phyloP scores from a whole-genome alignment of 2,113 vertebrate genomes.

The Oceanodroma tethys region DNA sequence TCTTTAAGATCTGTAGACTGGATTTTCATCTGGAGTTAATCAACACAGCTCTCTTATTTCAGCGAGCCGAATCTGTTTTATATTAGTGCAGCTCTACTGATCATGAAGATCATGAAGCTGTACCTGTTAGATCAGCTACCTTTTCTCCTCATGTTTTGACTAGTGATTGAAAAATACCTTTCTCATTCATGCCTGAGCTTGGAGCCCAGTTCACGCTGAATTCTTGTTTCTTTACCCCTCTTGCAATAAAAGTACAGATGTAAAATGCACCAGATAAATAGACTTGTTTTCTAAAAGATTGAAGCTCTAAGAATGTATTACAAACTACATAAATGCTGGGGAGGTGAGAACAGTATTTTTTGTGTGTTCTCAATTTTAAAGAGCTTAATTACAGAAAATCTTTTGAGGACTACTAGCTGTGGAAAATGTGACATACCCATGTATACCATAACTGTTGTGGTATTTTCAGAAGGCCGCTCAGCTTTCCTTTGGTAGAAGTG shows the following conservation, averaged over 20 bases:
- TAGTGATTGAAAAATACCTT: neutral
- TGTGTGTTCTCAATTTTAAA: neutral
- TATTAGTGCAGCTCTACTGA: neutral
- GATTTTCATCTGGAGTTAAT: slow-evolving; percentile 1
- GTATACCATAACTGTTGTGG: neutral
- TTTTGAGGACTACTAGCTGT: neutral
- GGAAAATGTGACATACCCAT: neutral
- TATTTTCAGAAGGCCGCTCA: neutral
- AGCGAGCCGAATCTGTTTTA: neutral
- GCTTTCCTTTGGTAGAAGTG: neutral
- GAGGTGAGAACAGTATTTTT: neutral
- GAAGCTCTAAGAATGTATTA: neutral
- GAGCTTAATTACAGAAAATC: neutral
- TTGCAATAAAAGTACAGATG: neutral
- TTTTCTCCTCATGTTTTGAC: neutral
- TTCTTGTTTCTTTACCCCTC: neutral
- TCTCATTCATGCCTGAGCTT: neutral
- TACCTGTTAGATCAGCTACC: neutral
- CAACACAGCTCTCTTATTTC: neutral
- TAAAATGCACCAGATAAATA: neutral
- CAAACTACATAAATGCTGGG: neutral
- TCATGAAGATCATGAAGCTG: neutral
- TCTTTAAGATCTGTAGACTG: neutral
- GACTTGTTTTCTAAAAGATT: neutral
- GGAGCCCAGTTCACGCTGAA: neutral